A percentile compares a stretch with the other conserved stretches of the same genome.
Evolutionary conservation across 1,140 invertebrate genomes (phyloP).

Genomic region (Aricia agestis): DNA sequence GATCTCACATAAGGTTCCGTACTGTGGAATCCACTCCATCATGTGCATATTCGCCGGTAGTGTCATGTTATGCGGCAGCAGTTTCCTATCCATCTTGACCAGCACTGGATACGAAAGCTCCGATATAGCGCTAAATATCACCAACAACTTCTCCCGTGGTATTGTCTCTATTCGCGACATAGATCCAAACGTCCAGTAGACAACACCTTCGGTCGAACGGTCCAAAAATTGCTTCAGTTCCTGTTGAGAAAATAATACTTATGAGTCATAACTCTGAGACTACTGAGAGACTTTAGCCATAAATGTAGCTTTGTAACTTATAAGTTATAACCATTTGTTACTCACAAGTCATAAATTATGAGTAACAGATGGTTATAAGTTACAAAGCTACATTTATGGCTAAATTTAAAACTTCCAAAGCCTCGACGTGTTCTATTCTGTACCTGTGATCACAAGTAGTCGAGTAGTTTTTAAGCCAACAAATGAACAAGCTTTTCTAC

Average conservation of each 20-base stretch:
- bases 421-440: too few species aligned
- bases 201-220: constrained; percentile 77
- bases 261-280: not conserved
- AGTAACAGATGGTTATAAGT: too few species aligned
- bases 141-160: constrained; percentile 60
- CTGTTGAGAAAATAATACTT: constrained; percentile 36
- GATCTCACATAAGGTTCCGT: constrained; percentile 78
- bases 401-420: too few species aligned
- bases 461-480: too few species aligned
- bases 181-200: constrained; percentile 83
- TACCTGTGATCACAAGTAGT: too few species aligned
- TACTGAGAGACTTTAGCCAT: too few species aligned
- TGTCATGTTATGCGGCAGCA: constrained; percentile 70
- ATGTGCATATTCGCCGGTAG: constrained; percentile 79
- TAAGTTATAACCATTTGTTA: too few species aligned
- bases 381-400: too few species aligned
- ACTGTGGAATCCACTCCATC: constrained; percentile 82
- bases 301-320: too few species aligned
- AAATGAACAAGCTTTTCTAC: too few species aligned
- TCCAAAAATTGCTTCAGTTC: constrained; percentile 79
- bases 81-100: constrained; percentile 77
- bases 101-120: constrained; percentile 75
- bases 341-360: too few species aligned
- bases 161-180: constrained; percentile 77
- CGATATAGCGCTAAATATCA: constrained; percentile 72